These are phyloP conservation scores for Lepidonotus clava DNA, from an alignment of 2,888 invertebrate species.

Conservation along the genomic window DNA sequence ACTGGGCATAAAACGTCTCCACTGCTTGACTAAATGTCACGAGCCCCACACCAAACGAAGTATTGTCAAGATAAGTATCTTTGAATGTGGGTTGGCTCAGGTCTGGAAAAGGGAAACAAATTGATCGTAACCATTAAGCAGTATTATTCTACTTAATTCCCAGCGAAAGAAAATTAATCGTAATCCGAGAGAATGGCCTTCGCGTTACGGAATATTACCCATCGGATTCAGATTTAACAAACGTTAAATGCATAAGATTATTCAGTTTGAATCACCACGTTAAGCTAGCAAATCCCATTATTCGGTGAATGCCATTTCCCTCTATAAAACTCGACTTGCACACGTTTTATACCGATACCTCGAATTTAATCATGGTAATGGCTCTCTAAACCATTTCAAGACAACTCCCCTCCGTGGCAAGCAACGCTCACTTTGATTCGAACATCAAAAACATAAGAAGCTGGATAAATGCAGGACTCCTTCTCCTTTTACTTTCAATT, in stretches of 20 bases:
- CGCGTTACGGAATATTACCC: not conserved
- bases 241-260: conserved; percentile 17
- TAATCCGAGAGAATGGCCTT: not conserved
- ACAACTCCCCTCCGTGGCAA: no score
- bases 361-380: not conserved
- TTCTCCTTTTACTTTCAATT: no score
- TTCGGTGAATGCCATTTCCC: not conserved
- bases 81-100: conserved; percentile 60
- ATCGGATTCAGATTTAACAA: not conserved
- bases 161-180: not conserved
- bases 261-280: not conserved
- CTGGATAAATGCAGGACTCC: no score
- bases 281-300: not conserved
- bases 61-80: conserved; percentile 42
- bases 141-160: not conserved
- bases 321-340: not conserved
- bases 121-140: not conserved
- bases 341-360: not conserved
- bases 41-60: conserved; percentile 57
- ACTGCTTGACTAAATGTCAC: conserved; percentile 53
- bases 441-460: no score
- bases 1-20: conserved; percentile 57
- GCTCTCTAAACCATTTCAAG: not conserved
- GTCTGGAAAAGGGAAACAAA: conserved; percentile 52
- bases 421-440: no score